Evolutionary conservation across 1,140 invertebrate species (phyloP), one percentile per base, ranked within the genome.

Genomic region (Diuraphis noxia): DNA sequence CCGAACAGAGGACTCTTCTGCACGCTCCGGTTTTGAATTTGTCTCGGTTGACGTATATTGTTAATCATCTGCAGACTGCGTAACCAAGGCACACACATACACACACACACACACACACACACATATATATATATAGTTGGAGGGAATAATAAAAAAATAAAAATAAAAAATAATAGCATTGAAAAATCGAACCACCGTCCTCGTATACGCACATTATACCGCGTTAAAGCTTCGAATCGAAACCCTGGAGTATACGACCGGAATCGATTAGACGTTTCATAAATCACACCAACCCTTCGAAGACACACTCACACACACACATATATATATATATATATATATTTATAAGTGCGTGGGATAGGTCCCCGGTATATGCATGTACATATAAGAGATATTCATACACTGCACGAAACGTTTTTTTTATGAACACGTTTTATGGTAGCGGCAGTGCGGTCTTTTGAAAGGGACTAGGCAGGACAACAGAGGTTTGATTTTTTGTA

Each of bases 191-290:
- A 49, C 34, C 40, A 21, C 84, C 87, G 2, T 77, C 23, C n/a
- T 43, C 56, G 56, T 72, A n/a, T n/a, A 77, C 41, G 63, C 63
- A 30, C 25, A 46, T 77, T 88, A 63, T 63, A 88, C 86, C 17
- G 63, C 34, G 63, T 90, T 43, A 46, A 46, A 90, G 88, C 63
- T 43, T 40, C 41, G 56, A 43, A 77, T 88, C 87, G 88, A 90
- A 77, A 90, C 40, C 56, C 88, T 40, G 86, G 88, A 79, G 88
- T 90, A 79, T 79, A 77, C 40, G 72, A 77, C 88, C 88, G 88
- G 88, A 81, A 91, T 91, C 41, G 89, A 91, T 91, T 91, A 91
- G 89, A 91, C 89, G 77, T 91, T 91, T 52, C 89, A 91, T 91
- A 91, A 91, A 91, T 91, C 89, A 91, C 77, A 8, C 30, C 41